Conservation (phyloP, 1,140 invertebrate genomes). For the Nomia melanderi region DNA sequence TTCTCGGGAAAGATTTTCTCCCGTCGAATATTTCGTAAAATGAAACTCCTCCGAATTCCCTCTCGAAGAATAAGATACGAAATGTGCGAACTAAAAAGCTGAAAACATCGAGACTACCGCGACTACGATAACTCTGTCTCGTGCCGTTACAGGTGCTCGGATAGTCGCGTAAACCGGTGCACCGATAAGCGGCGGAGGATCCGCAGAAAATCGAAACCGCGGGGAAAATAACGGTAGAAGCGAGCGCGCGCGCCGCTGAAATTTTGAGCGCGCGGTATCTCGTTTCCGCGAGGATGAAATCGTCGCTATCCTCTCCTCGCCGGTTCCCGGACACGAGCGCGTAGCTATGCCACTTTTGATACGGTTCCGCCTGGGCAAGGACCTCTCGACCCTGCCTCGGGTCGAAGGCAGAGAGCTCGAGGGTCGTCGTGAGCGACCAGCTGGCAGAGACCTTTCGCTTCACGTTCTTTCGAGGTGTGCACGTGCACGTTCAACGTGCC, state of each 20-base stretch:
- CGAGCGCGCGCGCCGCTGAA: neutral
- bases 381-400: conserved; percentile 63
- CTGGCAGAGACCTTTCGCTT: conserved; percentile 62
- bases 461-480: conserved; percentile 60
- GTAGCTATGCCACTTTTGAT: conserved; percentile 61
- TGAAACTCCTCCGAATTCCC: no score
- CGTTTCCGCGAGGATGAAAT: conserved; percentile 33
- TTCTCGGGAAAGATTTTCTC: no score
- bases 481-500: conserved; percentile 55
- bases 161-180: no score
- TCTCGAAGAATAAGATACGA: no score
- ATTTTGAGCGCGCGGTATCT: conserved; percentile 31
- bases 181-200: no score
- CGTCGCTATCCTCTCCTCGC: conserved; percentile 45
- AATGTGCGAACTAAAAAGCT: no score
- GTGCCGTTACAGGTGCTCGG: no score
- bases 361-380: conserved; percentile 61
- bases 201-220: no score
- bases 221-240: neutral
- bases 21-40: no score
- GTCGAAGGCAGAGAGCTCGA: conserved; percentile 45
- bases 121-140: no score
- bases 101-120: no score
- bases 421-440: conserved; percentile 57
- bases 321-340: conserved; percentile 37